Evolutionary conservation across 2,888 invertebrate species (phyloP).

Genomic region (Philonicus albiceps): DNA sequence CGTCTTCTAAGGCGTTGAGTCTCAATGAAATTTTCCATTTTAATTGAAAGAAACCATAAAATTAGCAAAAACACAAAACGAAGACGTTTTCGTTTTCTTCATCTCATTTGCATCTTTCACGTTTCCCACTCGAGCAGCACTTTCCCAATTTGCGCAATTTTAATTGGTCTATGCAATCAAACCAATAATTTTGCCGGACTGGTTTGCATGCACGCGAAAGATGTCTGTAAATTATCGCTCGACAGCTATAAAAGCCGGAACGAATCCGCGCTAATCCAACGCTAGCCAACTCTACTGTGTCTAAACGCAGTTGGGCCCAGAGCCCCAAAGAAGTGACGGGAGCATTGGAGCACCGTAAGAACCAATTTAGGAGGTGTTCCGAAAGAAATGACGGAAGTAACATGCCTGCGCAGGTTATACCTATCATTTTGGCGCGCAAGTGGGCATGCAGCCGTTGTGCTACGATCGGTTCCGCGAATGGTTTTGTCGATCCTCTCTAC

Average conservation of each 20-base stretch:
- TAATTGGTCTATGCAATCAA: background rate
- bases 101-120: background rate
- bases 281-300: background rate
- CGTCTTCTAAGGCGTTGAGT: background rate
- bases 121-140: background rate
- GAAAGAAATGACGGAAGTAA: conserved; percentile 23
- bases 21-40: background rate
- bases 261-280: background rate
- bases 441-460: background rate
- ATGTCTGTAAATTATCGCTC: background rate
- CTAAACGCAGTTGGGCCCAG: background rate
- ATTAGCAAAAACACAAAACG: background rate
- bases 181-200: background rate
- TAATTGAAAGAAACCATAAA: background rate
- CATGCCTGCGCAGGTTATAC: background rate
- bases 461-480: background rate
- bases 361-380: conserved; percentile 5
- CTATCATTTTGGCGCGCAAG: background rate
- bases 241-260: background rate
- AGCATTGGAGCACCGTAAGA: background rate
- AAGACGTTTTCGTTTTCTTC: background rate
- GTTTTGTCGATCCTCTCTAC: background rate
- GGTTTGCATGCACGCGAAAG: background rate
- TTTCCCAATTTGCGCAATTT: background rate
- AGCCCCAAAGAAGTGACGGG: background rate